Evolutionary conservation across 2,797 vertebrate genomes (phyloP), one percentile per base, ranked within the genome.

Genomic region (Margarornis squamiger): DNA sequence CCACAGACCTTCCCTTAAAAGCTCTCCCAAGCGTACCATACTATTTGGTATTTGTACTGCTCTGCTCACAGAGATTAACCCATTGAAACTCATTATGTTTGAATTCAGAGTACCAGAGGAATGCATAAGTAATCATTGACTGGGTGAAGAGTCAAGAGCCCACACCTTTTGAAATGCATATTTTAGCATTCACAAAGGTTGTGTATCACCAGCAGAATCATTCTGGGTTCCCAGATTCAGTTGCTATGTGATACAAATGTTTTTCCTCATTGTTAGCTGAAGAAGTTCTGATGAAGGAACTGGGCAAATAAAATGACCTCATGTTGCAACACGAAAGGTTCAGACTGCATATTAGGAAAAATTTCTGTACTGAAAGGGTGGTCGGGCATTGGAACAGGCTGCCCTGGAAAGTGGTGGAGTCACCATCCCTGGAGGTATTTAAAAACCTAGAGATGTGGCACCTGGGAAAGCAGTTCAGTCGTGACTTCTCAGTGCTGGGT

Each of bases 121-220:
- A 93, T 86, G 88, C 54, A 22, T 6, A 77, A 83, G 79, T 84
- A 97, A 91, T 93, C 94, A 95, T 80, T 95, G 90, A 92, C 93
- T 88, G 87, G 91, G 87, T 93, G 88, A 93, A 94, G 61, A 85
- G 86, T 89, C 80, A 90, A 90, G 68, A 87, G 41, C 16, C 8
- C 57, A 75, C 39, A 77, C 61, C 76, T 85, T 86, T 86, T 58
- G 39, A 88, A 77, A 77, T 59, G 70, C 70, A 14, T 88, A 57
- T 67, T 85, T 94, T 52, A 74, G 39, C 46, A 68, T 63, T 57
- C 72, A 76, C 3, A 3, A 49, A 61, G 41, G 26, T 14, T 73
- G 29, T 12, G 27, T 29, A 51, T 52, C 74, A 82, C 70, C 58
- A 92, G 63, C 36, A 89, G n/a, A 76, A 78, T 70, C 54, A 39